Conservation (phyloP, 2,113 vertebrate genomes). For the Microcebus lehilahytsara region DNA sequence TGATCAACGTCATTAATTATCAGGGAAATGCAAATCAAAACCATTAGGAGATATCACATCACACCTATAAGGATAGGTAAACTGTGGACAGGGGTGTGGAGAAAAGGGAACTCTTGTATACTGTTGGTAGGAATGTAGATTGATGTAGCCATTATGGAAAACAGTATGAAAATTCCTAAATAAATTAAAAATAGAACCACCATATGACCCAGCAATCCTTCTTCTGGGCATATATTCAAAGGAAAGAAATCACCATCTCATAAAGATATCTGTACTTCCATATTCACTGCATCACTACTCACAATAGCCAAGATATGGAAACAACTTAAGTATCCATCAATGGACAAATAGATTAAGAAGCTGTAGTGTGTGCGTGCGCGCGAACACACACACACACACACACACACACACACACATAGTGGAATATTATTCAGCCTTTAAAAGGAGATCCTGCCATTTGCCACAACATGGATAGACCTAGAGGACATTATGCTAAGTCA, state of each 20-base stretch:
- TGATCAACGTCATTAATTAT: background rate
- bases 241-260: background rate
- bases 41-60: background rate
- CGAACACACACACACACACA: too few relatives aligned
- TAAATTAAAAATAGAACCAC: background rate
- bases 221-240: background rate
- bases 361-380: background rate
- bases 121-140: background rate
- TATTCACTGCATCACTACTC: background rate
- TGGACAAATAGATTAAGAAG: background rate
- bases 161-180: background rate
- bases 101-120: background rate
- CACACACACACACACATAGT: too few relatives aligned
- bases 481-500: background rate
- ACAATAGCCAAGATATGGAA: background rate
- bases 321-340: background rate
- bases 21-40: background rate
- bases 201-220: background rate
- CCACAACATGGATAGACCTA: background rate
- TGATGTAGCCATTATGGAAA: background rate
- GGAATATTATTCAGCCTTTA: too few relatives aligned
- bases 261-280: background rate
- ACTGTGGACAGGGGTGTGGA: background rate
- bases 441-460: background rate
- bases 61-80: background rate